Evolutionary conservation across 2,797 vertebrate species (phyloP), one percentile per base, ranked within the genome.

Genomic region (Tamandua tetradactyla): DNA sequence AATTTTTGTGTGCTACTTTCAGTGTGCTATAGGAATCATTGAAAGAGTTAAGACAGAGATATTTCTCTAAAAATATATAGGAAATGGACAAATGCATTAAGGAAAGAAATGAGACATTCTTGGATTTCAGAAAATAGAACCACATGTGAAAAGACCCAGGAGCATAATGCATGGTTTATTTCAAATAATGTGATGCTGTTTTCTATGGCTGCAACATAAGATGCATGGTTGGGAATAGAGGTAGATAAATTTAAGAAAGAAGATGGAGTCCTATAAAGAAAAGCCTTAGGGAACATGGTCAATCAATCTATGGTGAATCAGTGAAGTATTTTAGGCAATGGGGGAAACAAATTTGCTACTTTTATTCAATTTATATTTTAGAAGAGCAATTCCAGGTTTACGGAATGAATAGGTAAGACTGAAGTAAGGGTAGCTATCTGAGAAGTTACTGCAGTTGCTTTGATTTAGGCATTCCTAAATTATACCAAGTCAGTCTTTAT

Each of bases 351-450:
- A 37, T 61, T 25, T 87, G 17, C 17, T 84, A 64, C 0, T 66
- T 62, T 59, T 32, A 35, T 57, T 81, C 32, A 83, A 23, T 78
- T 83, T 59, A 42, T 88, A 55, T 64, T 85, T 89, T 76, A 80
- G 7, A 66, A 49, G 49, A 57, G 2, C 89, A 64, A 87, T 37
- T 93, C 40, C 85, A 13, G 32, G 37, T 20, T 83, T 55, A 15
- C 35, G 35, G 12, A 62, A 15, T 76, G 9, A 84, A 27, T 47
- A 76, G 40, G 7, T 66, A 71, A 59, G 22, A 40, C 2, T 59
- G 13, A 75, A 64, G 15, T 23, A 42, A 35, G 55, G 61, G 30
- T 7, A 35, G 47, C 3, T 7, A 30, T 44, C 35, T 75, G n/a
- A 86, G 10, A 87, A 78, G 52, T 87, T 76, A 35, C 17, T 94